A percentile compares a stretch with the other conserved stretches of the same genome.
Conservation (phyloP, 2,888 invertebrate genomes). For the Magallana nippona region DNA sequence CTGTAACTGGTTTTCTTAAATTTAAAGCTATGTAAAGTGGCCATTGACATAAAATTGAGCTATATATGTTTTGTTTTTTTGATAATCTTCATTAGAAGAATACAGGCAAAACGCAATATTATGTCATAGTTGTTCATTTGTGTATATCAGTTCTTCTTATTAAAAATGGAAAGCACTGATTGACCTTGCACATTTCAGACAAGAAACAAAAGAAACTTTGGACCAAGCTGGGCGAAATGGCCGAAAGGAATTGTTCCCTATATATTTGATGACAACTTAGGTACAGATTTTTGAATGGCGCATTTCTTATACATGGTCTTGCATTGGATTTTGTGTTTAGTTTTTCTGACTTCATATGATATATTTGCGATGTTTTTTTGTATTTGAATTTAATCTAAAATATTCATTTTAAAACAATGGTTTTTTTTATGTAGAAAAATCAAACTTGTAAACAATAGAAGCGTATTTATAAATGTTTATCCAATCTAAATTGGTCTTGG, state of each 20-base stretch:
- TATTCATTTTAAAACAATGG: background rate
- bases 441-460: background rate
- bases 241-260: conserved; percentile 5
- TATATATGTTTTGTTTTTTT: too few species aligned
- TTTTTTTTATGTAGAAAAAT: background rate
- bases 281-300: background rate
- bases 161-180: background rate
- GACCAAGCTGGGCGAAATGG: background rate
- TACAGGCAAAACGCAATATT: too few species aligned
- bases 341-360: too few species aligned
- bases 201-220: background rate
- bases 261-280: background rate
- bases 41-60: too few species aligned
- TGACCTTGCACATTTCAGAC: background rate
- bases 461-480: background rate
- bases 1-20: too few species aligned
- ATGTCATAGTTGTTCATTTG: too few species aligned
- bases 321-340: background rate
- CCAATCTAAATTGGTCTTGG: background rate
- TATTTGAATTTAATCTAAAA: background rate
- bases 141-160: background rate
- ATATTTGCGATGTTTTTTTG: too few species aligned
- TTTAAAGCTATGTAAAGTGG: too few species aligned
- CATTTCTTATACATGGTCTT: background rate
- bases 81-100: too few species aligned